Conservation (phyloP, 2,797 vertebrate species). For the Muscicapa striata region DNA sequence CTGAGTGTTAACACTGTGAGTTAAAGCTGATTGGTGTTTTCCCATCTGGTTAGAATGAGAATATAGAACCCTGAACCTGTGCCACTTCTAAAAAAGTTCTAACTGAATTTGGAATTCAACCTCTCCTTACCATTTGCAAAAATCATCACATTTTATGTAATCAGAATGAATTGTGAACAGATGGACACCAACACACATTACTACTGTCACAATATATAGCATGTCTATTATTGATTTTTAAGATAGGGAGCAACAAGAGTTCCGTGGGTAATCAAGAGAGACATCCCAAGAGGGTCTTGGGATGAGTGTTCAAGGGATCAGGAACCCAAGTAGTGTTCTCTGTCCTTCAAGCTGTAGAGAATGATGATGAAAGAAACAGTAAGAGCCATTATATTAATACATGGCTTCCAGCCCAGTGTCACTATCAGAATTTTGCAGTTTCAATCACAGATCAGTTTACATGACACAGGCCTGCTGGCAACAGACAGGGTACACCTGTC, state of each 20-base stretch:
- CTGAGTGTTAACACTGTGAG: not conserved
- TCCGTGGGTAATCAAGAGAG: accelerated
- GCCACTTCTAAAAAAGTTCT: not conserved
- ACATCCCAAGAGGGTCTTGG: not conserved
- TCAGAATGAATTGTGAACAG: not conserved
- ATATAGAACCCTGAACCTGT: not conserved
- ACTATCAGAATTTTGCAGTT: not conserved
- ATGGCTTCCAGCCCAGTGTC: accelerated
- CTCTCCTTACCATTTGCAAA: not conserved
- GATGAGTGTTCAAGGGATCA: not conserved
- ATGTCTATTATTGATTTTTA: not conserved
- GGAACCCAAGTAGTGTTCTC: not conserved
- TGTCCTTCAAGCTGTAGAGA: not conserved
- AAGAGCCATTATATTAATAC: not conserved
- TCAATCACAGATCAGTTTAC: accelerated
- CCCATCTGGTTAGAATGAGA: not conserved
- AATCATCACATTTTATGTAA: not conserved
- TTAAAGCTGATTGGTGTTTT: not conserved
- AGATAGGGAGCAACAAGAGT: not conserved
- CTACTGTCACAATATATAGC: not conserved
- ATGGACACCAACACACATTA: not conserved
- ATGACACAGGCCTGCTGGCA: not conserved
- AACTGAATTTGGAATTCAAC: not conserved
- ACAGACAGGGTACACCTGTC: no score
- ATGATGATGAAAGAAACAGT: not conserved